Base-by-base conservation (phyloP, 2,797 vertebrate genomes). In the Yasuhikotakia modesta region DNA sequence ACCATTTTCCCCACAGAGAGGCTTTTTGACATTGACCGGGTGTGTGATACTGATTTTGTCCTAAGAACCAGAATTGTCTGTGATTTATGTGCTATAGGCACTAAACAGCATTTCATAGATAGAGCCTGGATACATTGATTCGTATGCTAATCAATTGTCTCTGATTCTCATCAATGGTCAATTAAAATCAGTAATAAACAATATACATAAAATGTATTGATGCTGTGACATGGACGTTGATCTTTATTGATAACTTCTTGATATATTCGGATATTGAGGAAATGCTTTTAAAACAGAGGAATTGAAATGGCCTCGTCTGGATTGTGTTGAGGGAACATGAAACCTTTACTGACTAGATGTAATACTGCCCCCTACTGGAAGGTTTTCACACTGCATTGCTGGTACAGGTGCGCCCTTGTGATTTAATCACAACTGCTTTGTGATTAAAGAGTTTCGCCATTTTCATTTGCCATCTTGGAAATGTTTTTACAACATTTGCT, bases 321-420 rank as follows among this genome's bases (percentile, higher is more conserved):
- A 70, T 73, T 74, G 45, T 66, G 50, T 76, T 61, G 73, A 63
- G 52, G 60, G 55, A 50, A 19, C 8, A 35, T 52, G 30, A 65
- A 21, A 7, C 30, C 11, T 32, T 30, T 19, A 19, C 21, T 65
- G 70, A 27, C 22, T 79, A 81, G 79, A 58, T 78, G 61, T 63
- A 78, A 76, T 58, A 81, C 77, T 81, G 71, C 65, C 83, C 74
- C 74, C 85, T 80, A 30, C 73, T 77, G 84, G 68, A 72, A 30
- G 30, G 5, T 13, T 32, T 46, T 60, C 12, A 52, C 46, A 43
- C 52, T 74, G 52, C 45, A 60, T 43, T 39, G 24, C 35, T 66
- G 12, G 17, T n/a, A 19, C 11, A 61, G 24, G 17, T 48, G 27
- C 39, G 39, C 24, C 4, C 32, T 55, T 14, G 17, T 46, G 63